These are phyloP conservation scores for Phalloptychus januarius DNA, from an alignment of 2,797 vertebrate genomes.

Conservation along the genomic window DNA sequence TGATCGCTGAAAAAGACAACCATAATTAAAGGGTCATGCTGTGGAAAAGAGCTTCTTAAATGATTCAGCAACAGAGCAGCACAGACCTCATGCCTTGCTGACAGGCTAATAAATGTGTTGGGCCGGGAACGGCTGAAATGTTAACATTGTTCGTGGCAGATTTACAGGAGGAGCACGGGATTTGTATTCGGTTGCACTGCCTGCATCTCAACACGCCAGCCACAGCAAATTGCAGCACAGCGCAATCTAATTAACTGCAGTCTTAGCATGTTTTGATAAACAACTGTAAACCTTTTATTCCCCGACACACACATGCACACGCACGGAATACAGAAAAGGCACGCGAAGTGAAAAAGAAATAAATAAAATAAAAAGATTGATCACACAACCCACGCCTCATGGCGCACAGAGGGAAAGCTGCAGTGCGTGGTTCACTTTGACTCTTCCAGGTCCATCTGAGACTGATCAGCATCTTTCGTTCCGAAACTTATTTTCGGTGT, in stretches of 20 bases:
- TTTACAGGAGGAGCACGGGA: constrained; percentile 44
- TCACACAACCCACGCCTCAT: background rate
- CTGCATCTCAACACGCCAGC: constrained; percentile 23
- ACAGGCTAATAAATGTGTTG: constrained; percentile 65
- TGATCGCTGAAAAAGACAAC: constrained; percentile 40
- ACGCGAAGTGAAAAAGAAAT: background rate
- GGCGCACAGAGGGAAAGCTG: constrained; percentile 6
- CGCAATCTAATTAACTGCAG: background rate
- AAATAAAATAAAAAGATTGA: no score
- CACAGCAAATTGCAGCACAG: background rate
- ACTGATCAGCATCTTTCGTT: constrained; percentile 33
- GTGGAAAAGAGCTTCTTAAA: constrained; percentile 23
- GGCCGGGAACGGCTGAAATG: constrained; percentile 50
- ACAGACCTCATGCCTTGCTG: constrained; percentile 33
- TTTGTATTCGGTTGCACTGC: constrained; percentile 35
- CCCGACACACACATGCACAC: no score
- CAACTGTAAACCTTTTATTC: background rate
- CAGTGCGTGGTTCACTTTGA: constrained; percentile 11
- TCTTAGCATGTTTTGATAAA: background rate
- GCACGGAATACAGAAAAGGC: background rate
- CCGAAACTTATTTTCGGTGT: constrained; percentile 33
- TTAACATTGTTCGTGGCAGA: constrained; percentile 43
- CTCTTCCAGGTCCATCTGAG: constrained; percentile 55
- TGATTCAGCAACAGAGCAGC: constrained; percentile 38
- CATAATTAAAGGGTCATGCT: constrained; percentile 54